A percentile compares a stretch with the other conserved stretches of the same genome.
These are phyloP conservation scores for Ictalurus furcatus DNA, from an alignment of 2,113 vertebrate species.

Conservation along the genomic window DNA sequence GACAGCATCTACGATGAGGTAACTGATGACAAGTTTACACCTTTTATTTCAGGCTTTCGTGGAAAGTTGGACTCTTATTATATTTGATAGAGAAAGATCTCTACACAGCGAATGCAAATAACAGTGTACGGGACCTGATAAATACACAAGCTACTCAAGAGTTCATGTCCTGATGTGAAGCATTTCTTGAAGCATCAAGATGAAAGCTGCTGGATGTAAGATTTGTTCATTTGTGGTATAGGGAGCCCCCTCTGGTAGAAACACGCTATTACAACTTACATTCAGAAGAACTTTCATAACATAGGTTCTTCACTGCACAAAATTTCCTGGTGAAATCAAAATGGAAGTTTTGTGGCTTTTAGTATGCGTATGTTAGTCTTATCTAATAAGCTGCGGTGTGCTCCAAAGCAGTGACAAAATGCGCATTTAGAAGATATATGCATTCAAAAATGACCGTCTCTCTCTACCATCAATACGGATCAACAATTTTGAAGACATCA, in stretches of 20 bases:
- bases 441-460: too few relatives aligned
- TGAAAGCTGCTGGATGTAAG: neutral
- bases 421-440: too few relatives aligned
- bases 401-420: too few relatives aligned
- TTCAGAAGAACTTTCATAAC: neutral
- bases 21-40: conserved; percentile 15
- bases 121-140: neutral
- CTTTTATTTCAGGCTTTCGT: neutral
- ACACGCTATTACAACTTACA: neutral
- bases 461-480: too few relatives aligned
- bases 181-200: neutral
- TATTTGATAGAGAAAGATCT: neutral
- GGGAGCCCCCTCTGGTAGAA: neutral
- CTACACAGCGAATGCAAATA: neutral
- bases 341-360: too few relatives aligned
- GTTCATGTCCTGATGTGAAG: neutral
- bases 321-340: too few relatives aligned
- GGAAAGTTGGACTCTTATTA: neutral
- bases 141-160: neutral
- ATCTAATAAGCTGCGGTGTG: too few relatives aligned
- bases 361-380: too few relatives aligned
- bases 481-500: too few relatives aligned
- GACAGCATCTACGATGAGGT: conserved; percentile 84
- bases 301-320: neutral
- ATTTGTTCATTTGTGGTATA: neutral